Percentiles rank a stretch among this genome's conserved stretches.
Conservation (phyloP, 2,113 vertebrate genomes). For the Pardalotus punctatus region DNA sequence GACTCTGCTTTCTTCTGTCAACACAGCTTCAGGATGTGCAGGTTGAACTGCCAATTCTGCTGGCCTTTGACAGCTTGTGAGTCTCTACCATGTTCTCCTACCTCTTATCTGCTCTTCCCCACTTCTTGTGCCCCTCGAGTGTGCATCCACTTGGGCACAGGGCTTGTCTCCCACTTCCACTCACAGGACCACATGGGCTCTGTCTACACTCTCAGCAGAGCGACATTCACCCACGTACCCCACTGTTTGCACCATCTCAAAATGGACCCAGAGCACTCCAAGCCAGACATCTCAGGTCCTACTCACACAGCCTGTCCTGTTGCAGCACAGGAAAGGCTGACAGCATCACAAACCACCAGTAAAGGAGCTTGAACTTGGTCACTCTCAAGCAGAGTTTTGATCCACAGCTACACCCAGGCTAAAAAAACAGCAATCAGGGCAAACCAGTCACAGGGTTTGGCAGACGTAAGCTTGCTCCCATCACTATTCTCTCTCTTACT, state of each 20-base stretch:
- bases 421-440: background rate
- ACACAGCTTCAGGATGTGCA: background rate
- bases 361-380: background rate
- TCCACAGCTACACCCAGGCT: background rate
- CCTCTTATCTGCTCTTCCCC: background rate
- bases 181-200: background rate
- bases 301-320: background rate
- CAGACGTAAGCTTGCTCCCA: background rate
- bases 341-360: background rate
- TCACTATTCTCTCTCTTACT: background rate
- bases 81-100: background rate
- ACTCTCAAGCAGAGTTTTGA: background rate
- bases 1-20: background rate
- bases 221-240: no score
- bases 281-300: background rate
- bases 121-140: background rate
- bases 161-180: background rate
- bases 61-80: background rate
- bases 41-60: background rate
- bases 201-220: background rate
- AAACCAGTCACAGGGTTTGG: background rate
- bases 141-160: background rate
- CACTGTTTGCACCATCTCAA: background rate
- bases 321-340: background rate
- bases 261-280: background rate